Conservation (phyloP, 92 coral and sea anemone species). For the Hydrozoanthus gracilis region DNA sequence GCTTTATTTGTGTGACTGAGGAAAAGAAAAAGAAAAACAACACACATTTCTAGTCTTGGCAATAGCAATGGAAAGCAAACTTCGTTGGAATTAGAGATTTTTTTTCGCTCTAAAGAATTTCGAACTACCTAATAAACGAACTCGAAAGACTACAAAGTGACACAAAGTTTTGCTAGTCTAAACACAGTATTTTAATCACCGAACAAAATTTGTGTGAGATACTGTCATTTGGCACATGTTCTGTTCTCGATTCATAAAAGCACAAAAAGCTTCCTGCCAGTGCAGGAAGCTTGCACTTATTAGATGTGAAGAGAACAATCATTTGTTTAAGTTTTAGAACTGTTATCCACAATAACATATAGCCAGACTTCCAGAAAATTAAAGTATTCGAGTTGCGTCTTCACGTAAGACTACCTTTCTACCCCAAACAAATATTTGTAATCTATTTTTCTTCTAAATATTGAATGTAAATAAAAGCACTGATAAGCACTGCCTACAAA, state of each 20-base stretch:
- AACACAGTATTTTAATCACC: neutral
- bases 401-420: neutral
- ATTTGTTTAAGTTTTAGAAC: constrained; percentile 26
- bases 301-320: constrained; percentile 6
- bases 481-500: neutral
- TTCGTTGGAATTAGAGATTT: neutral
- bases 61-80: neutral
- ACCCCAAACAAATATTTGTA: neutral
- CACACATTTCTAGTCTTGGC: neutral
- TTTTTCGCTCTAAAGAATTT: constrained; percentile 1
- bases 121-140: constrained; percentile 4
- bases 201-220: constrained; percentile 26
- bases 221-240: constrained; percentile 19
- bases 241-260: constrained; percentile 13
- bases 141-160: constrained; percentile 1
- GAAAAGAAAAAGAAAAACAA: neutral
- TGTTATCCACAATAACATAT: constrained; percentile 10
- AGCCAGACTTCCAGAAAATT: neutral
- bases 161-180: neutral
- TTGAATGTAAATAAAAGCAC: neutral
- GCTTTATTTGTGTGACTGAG: neutral
- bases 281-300: constrained; percentile 29
- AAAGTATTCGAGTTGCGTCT: neutral
- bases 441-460: neutral
- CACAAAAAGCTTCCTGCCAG: constrained; percentile 19